Evolutionary conservation across 1,140 invertebrate species (phyloP).

Genomic region (Neodiprion virginianus): DNA sequence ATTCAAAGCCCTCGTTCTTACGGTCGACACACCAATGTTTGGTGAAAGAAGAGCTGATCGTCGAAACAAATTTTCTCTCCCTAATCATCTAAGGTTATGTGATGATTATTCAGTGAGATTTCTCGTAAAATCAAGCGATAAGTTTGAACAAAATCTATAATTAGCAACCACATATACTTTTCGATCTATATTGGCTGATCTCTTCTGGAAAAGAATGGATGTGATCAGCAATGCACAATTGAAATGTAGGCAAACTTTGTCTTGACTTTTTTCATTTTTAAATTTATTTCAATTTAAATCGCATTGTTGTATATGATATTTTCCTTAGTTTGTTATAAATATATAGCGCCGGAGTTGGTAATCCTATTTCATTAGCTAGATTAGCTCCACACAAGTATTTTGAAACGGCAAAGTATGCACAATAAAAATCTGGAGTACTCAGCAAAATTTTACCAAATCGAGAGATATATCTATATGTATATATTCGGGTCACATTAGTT

Average conservation of each 20-base stretch:
- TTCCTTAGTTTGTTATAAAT: no score
- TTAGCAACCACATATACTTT: neutral
- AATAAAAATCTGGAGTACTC: no score
- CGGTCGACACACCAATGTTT: constrained; percentile 89
- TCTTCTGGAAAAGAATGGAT: neutral
- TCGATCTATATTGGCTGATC: neutral
- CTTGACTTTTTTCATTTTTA: neutral
- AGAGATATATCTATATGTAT: no score
- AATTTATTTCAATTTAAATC: no score
- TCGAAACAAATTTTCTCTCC: constrained; percentile 85
- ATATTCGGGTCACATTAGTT: no score
- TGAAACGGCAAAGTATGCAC: no score
- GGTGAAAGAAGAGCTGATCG: constrained; percentile 82
- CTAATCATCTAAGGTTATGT: constrained; percentile 75
- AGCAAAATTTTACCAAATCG: no score
- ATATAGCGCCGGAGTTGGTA: no score
- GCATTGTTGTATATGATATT: no score
- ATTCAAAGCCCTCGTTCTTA: constrained; percentile 87
- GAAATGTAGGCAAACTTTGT: neutral
- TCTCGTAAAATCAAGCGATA: neutral
- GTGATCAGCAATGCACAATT: no score
- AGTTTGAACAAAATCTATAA: constrained; percentile 10
- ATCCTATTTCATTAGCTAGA: neutral
- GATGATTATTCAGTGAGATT: constrained; percentile 17
- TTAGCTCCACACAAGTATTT: no score